A percentile compares a stretch with the other conserved stretches of the same genome.
Conservation (phyloP, 2,113 vertebrate species). For the Nothoprocta perdicaria region DNA sequence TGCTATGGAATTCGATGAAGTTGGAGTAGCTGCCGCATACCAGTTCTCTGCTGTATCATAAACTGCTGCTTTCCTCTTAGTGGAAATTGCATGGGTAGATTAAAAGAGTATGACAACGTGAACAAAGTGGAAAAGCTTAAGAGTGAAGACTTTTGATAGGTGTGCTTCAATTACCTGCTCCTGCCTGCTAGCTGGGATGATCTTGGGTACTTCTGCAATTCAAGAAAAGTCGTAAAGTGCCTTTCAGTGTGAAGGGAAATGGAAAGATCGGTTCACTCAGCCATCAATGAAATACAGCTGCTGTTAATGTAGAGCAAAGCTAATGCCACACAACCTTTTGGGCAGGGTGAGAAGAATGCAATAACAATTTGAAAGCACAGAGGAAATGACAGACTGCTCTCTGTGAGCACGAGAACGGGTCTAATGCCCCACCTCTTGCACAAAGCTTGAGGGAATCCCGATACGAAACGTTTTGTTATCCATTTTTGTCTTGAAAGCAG, state of each 20-base stretch:
- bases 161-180: neutral
- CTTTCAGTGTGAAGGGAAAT: neutral
- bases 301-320: neutral
- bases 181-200: neutral
- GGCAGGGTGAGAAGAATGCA: neutral
- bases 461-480: neutral
- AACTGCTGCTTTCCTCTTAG: neutral
- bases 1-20: neutral
- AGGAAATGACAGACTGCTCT: neutral
- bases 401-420: neutral
- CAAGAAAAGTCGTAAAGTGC: neutral
- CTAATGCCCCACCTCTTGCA: neutral
- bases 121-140: neutral
- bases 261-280: accelerated
- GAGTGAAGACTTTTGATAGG: neutral
- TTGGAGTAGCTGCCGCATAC: neutral
- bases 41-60: neutral
- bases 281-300: neutral
- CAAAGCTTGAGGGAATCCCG: neutral
- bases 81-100: neutral
- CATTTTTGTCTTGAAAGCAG: neutral
- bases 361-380: neutral
- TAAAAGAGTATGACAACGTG: neutral
- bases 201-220: neutral
- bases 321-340: neutral